phyloP scores from a whole-genome alignment of 2,113 vertebrate genomes.

The Cichladusa arquata region DNA sequence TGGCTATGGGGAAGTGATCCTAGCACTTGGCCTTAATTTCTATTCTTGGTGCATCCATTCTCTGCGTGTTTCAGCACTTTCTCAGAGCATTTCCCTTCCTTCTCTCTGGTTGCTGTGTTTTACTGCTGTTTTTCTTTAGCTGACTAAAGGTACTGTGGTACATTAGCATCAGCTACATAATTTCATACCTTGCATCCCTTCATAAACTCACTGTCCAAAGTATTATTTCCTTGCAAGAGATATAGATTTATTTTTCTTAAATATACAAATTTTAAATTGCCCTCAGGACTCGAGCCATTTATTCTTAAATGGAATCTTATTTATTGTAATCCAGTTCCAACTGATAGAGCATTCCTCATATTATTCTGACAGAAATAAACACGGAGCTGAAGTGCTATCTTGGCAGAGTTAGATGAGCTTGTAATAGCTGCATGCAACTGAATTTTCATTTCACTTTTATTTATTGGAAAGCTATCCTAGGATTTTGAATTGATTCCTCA shows the following conservation, averaged over 20 bases:
- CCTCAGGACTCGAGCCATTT: constrained; percentile 21
- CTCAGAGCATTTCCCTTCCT: background rate
- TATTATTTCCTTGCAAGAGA: background rate
- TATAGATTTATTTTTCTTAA: constrained; percentile 42
- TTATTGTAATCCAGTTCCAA: constrained; percentile 42
- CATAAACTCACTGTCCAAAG: constrained; percentile 10
- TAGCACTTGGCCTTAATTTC: background rate
- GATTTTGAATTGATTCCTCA: constrained; percentile 19
- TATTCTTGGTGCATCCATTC: background rate
- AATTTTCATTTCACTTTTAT: background rate
- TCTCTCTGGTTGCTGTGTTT: background rate
- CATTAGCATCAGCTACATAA: background rate
- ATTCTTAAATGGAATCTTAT: constrained; percentile 45
- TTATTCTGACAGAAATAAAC: constrained; percentile 38
- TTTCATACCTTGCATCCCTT: constrained; percentile 14
- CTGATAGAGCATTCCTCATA: constrained; percentile 8
- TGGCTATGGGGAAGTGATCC: background rate
- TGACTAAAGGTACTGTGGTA: background rate
- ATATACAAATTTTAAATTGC: constrained; percentile 46
- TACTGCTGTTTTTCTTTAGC: background rate
- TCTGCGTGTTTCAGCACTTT: background rate
- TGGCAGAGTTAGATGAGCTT: background rate
- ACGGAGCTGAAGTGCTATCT: background rate
- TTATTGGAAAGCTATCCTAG: background rate
- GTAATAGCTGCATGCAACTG: background rate